Base-by-base conservation (phyloP, 2,888 invertebrate genomes). In the Emmelina monodactyla region DNA sequence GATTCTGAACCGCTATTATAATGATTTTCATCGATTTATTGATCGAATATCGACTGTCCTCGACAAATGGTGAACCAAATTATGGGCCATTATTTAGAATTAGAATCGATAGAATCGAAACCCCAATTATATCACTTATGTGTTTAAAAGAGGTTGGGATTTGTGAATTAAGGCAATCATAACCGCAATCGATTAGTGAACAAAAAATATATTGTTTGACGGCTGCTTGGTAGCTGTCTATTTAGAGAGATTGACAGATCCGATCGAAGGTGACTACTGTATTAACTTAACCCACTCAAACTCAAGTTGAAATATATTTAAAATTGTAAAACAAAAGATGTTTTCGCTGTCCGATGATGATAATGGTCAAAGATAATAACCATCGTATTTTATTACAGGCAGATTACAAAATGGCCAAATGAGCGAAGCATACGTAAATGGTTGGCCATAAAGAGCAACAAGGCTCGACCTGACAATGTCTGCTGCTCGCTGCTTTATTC, bases 101-200 rank as follows among this genome's bases (percentile, higher is more conserved):
- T 78, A 78, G 75, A 79, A 71, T 68, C 76, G 72, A 76, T 78
- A 76, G 72, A 78, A 69, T 66, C 68, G 59, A 61, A 58, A 73
- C 79, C 75, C 65, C 64, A 76, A 79, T 79, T 78, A 79, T 75
- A 76, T 79, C 78, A 78, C 79, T 79, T 79, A 79, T 76, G 71
- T 76, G 79, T 75, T 79, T 78, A 79, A 69, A 76, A 67, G 63
- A 75, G 78, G 79, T 62, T 68, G 78, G 69, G 67, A 63, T 25
- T 25, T n/a, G 25, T 25, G 25, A 29, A 29, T 69, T 43, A 50
- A 53, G 50, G 50, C 51, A 66, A 69, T 73, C 66, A 63, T 65
- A 69, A 67, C 64, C 60, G 62, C 66, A 66, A 30, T 38, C 34
- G 28, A 15, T 28, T 13, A 16, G 3, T 16, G 5, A 22, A 22